A percentile compares a stretch with the other conserved stretches of the same genome.
phyloP scores from a whole-genome alignment of 2,797 vertebrate genomes.

The Carduelis carduelis region DNA sequence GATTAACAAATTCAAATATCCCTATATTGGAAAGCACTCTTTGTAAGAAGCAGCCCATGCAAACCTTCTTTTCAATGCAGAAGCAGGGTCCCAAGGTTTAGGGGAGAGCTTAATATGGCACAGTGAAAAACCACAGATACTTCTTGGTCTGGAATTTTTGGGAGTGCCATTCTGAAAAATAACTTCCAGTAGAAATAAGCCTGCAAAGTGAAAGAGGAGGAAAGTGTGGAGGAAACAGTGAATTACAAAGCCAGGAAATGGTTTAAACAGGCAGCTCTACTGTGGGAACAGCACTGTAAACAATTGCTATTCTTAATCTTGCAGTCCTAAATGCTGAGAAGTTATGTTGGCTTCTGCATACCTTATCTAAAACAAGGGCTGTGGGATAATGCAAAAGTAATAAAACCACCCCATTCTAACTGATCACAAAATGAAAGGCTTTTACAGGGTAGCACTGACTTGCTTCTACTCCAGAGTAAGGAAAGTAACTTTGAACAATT shows the following conservation, averaged over 20 bases:
- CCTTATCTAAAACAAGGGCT: neutral
- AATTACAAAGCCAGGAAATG: slow-evolving; percentile 59
- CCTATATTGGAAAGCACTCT: neutral
- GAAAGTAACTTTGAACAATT: neutral
- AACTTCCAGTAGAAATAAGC: neutral
- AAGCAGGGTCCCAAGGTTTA: neutral
- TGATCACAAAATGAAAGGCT: neutral
- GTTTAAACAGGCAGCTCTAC: slow-evolving; percentile 27
- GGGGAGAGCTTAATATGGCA: neutral
- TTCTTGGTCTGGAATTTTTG: neutral
- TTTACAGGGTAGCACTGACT: neutral
- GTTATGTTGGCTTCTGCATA: neutral
- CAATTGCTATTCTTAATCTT: slow-evolving; percentile 8
- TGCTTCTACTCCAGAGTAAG: neutral
- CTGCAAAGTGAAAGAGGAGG: neutral
- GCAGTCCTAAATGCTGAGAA: neutral
- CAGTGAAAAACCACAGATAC: neutral
- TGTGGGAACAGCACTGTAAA: slow-evolving; percentile 19
- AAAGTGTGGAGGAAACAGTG: slow-evolving; percentile 33
- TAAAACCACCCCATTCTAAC: neutral
- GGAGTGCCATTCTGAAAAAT: slow-evolving; percentile 8
- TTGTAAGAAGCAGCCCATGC: neutral
- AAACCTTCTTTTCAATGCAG: neutral
- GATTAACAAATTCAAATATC: neutral
- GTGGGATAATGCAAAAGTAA: neutral